Base-by-base conservation (phyloP, 2,888 invertebrate genomes). In the Scaptomyza reducta region DNA sequence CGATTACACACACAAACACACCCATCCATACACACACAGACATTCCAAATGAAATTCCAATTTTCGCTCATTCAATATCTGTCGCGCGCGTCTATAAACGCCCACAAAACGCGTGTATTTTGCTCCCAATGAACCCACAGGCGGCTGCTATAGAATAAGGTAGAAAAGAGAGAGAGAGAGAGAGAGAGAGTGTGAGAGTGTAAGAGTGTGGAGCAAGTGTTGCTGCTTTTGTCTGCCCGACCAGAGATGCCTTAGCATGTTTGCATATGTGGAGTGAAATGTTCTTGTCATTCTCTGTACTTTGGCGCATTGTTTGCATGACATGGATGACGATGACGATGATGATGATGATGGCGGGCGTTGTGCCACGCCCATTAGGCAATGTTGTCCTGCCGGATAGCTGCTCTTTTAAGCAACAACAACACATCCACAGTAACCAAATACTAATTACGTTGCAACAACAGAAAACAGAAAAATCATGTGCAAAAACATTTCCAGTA, bases 181-280 rank as follows among this genome's bases (percentile, higher is more conserved):
- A 2, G 10, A 13, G 11, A 16, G 18, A 29, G 29, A 6, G 16
- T 3, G 1, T 14, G 31, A 11, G 31, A 14, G 42, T 0, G 14
- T 7, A 25, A 9, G 56, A 11, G 22, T 4, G 10, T 16, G 1
- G 14, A 33, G 44, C 38, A 50, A 50, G 47, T 59, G 59, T 61
- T 47, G 55, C 46, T 22, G n/a, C n/a, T n/a, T n/a, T n/a, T n/a
- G n/a, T n/a, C n/a, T n/a, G 25, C 18, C 33, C 29, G 25, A n/a
- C 40, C 38, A 38, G 60, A 42, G 53, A 50, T 54, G 57, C 41
- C 18, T 49, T 55, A 29, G 55, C 62, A 57, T 74, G 74, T 74
- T 74, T 74, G 74, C 70, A 74, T 74, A 74, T 57, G 62, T 58
- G 63, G 56, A 74, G 66, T 55, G 75, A 54, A 70, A 74, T 46